phyloP scores from a whole-genome alignment of 2,888 invertebrate genomes.

The Protophormia terraenovae region DNA sequence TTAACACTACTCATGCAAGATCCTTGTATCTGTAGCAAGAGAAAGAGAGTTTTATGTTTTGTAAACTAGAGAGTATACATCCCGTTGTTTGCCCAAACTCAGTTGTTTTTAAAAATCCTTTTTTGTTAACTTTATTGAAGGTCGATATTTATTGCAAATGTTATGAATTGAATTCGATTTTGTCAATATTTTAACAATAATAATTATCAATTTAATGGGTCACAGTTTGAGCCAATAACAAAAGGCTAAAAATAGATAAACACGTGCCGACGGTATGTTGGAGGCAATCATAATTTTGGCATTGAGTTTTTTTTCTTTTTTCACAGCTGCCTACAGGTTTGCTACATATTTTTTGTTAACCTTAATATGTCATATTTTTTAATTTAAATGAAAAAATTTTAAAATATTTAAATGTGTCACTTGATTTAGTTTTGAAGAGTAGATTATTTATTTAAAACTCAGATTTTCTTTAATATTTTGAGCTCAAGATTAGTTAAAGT shows the following conservation, averaged over 20 bases:
- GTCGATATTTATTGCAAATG: background rate
- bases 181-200: constrained; percentile 23
- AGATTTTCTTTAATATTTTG: background rate
- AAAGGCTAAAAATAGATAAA: background rate
- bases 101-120: background rate
- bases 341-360: too few relatives aligned
- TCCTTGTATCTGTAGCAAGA: too few relatives aligned
- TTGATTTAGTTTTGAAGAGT: background rate
- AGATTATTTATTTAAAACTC: too few relatives aligned
- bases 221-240: constrained; percentile 16
- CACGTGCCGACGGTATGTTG: constrained; percentile 4
- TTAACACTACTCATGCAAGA: too few relatives aligned
- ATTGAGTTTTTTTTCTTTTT: background rate
- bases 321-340: constrained; percentile 14
- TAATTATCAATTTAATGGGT: constrained; percentile 34
- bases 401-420: too few relatives aligned
- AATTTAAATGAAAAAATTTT: background rate
- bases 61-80: background rate
- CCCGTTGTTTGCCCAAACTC: constrained; percentile 39
- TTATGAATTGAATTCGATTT: background rate
- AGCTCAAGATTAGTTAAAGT: background rate
- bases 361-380: background rate
- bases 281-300: background rate
- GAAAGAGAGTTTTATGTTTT: too few relatives aligned
- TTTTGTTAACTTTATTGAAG: background rate